These are phyloP conservation scores for Miniopterus natalensis DNA, from an alignment of 2,113 vertebrate genomes.

Conservation along the genomic window DNA sequence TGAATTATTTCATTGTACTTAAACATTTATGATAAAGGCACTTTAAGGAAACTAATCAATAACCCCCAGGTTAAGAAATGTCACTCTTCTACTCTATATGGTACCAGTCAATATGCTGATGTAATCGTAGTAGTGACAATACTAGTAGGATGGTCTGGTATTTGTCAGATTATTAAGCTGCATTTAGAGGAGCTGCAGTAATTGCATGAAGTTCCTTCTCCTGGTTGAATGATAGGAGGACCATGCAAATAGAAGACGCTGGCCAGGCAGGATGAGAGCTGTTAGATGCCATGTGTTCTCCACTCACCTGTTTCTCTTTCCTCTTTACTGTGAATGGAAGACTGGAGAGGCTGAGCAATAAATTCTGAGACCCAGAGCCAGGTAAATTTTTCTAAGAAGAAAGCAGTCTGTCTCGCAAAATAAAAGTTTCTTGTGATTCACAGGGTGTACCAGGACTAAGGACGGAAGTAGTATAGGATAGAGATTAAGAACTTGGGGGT, in stretches of 20 bases:
- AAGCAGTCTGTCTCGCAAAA: not conserved
- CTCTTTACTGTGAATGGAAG: not conserved
- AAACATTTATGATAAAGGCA: not conserved
- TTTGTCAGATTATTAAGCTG: not conserved
- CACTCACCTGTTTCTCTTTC: not conserved
- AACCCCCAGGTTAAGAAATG: not conserved
- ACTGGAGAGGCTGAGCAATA: not conserved
- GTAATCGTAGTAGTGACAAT: not conserved
- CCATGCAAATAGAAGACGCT: not conserved
- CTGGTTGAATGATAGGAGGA: not conserved
- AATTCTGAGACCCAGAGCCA: not conserved
- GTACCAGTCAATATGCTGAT: not conserved
- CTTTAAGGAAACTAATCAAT: not conserved
- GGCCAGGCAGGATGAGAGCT: not conserved
- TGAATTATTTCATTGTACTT: not conserved
- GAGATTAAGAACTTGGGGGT: not conserved
- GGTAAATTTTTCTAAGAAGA: not conserved
- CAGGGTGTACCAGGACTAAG: not conserved
- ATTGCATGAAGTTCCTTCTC: conserved; percentile 11
- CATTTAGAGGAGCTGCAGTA: not conserved
- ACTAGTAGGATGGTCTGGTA: not conserved
- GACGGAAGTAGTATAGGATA: not conserved
- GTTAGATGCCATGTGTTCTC: not conserved
- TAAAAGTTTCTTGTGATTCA: not conserved
- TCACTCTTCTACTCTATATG: not conserved